Conservation (phyloP, 2,888 invertebrate species). For the Eristalis tenax region DNA sequence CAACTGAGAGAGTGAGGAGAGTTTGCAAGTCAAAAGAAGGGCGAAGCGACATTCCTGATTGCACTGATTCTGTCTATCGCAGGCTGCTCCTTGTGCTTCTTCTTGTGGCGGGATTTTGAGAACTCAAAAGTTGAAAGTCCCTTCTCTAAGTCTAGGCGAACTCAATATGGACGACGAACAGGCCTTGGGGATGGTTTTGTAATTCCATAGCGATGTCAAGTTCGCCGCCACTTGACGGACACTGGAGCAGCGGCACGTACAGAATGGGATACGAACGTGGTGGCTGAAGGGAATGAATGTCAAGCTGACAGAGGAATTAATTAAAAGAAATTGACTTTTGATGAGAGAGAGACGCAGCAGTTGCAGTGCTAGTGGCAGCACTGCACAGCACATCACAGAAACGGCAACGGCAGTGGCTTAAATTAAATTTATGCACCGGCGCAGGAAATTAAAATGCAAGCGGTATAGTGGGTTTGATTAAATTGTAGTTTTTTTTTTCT, state of each 20-base stretch:
- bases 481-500: conserved; percentile 53
- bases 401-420: conserved; percentile 24
- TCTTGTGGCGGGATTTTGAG: conserved; percentile 11
- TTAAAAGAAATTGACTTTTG: conserved; percentile 61
- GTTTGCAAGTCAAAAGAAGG: conserved; percentile 53
- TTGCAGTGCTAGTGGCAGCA: conserved; percentile 2
- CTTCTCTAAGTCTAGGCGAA: conserved; percentile 49
- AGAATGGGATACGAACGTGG: conserved; percentile 44
- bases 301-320: conserved; percentile 70
- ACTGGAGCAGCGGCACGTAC: conserved; percentile 45
- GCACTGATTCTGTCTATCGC: conserved; percentile 66
- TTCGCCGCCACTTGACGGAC: conserved; percentile 65
- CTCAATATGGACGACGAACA: conserved; percentile 39
- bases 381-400: too few species aligned
- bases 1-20: conserved; percentile 4
- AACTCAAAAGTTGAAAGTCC: conserved; percentile 13
- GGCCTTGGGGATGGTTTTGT: conserved; percentile 63
- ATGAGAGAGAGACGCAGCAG: conserved; percentile 26
- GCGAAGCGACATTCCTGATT: conserved; percentile 65
- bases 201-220: conserved; percentile 69
- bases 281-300: conserved; percentile 61
- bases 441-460: conserved; percentile 69
- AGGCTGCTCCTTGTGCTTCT: conserved; percentile 19
- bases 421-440: conserved; percentile 65
- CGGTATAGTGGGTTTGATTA: conserved; percentile 61